These are phyloP conservation scores for Cryptoblepharus egeriae DNA, from an alignment of 2,797 vertebrate species.

Conservation along the genomic window DNA sequence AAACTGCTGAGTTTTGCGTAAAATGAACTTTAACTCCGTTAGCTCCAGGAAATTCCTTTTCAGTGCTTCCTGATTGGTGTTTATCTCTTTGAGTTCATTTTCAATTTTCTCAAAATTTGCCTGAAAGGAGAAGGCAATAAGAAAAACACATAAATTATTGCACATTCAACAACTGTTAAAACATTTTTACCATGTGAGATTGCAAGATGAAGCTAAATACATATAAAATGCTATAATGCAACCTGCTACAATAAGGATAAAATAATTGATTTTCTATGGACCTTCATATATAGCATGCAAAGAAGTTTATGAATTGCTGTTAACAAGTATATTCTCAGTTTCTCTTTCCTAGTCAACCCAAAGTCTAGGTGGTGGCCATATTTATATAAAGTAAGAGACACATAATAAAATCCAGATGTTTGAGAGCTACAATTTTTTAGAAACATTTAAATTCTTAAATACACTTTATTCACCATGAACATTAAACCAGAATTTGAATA, in stretches of 20 bases:
- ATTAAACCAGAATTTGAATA: too few species aligned
- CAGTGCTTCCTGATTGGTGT: constrained; percentile 97
- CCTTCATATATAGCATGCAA: background rate
- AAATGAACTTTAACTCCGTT: constrained; percentile 97
- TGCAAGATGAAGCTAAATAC: background rate
- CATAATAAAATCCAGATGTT: too few species aligned
- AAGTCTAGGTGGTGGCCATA: background rate
- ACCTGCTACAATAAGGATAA: background rate
- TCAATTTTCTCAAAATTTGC: constrained; percentile 98
- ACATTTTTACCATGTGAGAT: background rate
- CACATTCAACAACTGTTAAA: background rate
- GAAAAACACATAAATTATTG: background rate
- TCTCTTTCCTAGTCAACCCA: background rate
- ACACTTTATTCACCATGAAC: too few species aligned
- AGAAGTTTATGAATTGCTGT: background rate
- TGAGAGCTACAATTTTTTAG: too few species aligned
- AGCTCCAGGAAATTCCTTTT: constrained; percentile 98
- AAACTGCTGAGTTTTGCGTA: constrained; percentile 97
- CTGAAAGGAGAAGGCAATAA: constrained; percentile 68
- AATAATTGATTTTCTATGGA: background rate
- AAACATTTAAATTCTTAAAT: too few species aligned
- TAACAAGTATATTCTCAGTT: background rate
- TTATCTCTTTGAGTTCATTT: constrained; percentile 97
- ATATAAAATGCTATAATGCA: background rate
- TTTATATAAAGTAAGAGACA: too few species aligned